These are phyloP conservation scores for Tychaedon coryphoeus DNA, from an alignment of 2,113 vertebrate genomes.

Conservation along the genomic window DNA sequence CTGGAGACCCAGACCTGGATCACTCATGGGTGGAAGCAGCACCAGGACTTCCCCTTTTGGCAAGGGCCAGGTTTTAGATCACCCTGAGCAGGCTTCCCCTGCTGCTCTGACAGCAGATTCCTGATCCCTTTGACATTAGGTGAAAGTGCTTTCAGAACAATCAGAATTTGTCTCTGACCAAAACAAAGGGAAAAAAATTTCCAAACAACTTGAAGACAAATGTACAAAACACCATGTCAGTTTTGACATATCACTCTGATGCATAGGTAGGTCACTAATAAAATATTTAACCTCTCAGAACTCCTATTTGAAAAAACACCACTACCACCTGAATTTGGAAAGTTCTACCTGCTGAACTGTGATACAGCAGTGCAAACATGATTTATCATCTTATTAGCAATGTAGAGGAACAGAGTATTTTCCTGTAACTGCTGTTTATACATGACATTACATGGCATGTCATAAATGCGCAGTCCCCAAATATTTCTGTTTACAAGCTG, in stretches of 20 bases:
- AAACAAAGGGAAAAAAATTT: not conserved
- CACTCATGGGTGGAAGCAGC: not conserved
- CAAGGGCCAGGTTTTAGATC: not conserved
- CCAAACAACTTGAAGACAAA: not conserved
- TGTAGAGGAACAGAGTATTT: slow-evolving; percentile 1
- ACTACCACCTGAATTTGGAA: not conserved
- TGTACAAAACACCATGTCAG: fast-evolving
- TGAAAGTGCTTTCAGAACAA: not conserved
- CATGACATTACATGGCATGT: slow-evolving; percentile 25
- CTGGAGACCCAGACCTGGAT: not conserved
- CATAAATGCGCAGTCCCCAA: slow-evolving; percentile 38
- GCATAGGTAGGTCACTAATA: not conserved
- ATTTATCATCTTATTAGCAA: slow-evolving; percentile 42
- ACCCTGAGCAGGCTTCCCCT: not conserved
- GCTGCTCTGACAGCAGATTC: not conserved
- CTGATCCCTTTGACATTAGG: not conserved
- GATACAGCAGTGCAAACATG: not conserved
- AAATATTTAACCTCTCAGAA: not conserved
- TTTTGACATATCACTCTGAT: not conserved
- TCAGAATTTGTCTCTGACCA: not conserved
- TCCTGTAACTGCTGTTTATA: slow-evolving; percentile 28
- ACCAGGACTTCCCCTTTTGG: not conserved
- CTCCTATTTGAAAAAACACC: not conserved
- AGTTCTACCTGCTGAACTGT: not conserved
- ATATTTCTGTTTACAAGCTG: slow-evolving; percentile 65